Conservation (phyloP, 2,113 vertebrate species). For the Calidris pugnax region DNA sequence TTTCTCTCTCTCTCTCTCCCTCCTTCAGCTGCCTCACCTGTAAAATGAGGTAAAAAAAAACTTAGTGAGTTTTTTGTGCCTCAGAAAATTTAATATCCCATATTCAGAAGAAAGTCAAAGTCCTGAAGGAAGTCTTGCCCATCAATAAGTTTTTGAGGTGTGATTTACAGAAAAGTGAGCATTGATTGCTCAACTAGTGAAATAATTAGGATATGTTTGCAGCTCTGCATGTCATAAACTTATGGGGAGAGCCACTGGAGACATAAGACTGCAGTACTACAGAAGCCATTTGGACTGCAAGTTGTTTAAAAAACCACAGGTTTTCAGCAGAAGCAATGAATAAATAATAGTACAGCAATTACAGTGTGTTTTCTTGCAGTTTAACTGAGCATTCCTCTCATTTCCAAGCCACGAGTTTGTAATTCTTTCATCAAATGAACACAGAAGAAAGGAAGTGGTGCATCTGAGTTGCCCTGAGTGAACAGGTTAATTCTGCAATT, state of each 20-base stretch:
- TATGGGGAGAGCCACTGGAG: background rate
- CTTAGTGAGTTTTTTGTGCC: background rate
- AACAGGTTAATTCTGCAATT: background rate
- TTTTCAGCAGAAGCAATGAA: background rate
- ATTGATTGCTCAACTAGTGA: background rate
- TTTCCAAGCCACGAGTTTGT: background rate
- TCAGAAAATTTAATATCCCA: background rate
- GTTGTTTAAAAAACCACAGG: background rate
- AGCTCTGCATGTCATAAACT: background rate
- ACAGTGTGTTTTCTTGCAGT: background rate
- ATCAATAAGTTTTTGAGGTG: background rate
- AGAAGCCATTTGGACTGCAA: background rate
- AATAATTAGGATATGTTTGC: background rate
- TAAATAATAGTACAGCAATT: background rate
- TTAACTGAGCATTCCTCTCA: background rate
- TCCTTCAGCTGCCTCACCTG: background rate
- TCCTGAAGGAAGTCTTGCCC: background rate
- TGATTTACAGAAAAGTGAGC: background rate
- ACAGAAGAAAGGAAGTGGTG: background rate
- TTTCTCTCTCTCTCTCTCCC: background rate
- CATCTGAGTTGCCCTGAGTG: background rate
- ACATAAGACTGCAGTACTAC: accelerated
- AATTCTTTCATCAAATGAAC: background rate
- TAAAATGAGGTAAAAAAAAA: background rate
- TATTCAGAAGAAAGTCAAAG: background rate